Base-by-base conservation (phyloP, 2,113 vertebrate species). In the Podarcis raffonei region DNA sequence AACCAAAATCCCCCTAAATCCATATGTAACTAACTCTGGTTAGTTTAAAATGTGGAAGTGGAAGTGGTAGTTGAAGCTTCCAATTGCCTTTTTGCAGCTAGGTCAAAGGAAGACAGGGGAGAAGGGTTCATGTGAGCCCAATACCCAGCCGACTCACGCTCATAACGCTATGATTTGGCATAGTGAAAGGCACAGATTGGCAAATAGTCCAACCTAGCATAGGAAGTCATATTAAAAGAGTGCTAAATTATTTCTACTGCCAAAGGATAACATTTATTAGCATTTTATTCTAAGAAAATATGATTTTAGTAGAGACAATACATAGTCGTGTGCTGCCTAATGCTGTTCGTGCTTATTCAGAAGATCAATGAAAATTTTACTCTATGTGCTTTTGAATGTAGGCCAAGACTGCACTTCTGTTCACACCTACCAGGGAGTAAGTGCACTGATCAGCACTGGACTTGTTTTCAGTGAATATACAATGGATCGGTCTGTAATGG, bases 261-360 rank as follows among this genome's bases (percentile, higher is more conserved):
- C 89, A 39, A 76, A 6, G 76, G 85, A 88, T 94, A 96, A 95
- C 82, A 86, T 86, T 66, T 87, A 89, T 89, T 91, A 32, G 72
- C 78, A 48, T 94, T 94, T 86, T 94, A 16, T 89, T 86, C 15
- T 85, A 88, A 94, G 20, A 94, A 42, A n/a, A 20, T 32, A 39
- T 6, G 94, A 87, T 75, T 84, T 65, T 0, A 92, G 87, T 93
- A 86, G 92, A 93, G 89, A 86, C 91, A 89, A 27, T 66, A 69
- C 89, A 75, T 81, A 90, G 80, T 83, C 35, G 3, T 89, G 16
- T 72, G 88, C 6, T 91, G 92, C 81, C 90, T 89, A 84, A n/a
- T 90, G 68, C 2, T 75, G 0, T 92, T 87, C 87, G 27, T n/a
- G 53, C 30, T 87, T 87, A 72, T 23, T 39, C 32, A 81, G 37